phyloP scores from a whole-genome alignment of 2,888 invertebrate species.

The Baccha elongata region DNA sequence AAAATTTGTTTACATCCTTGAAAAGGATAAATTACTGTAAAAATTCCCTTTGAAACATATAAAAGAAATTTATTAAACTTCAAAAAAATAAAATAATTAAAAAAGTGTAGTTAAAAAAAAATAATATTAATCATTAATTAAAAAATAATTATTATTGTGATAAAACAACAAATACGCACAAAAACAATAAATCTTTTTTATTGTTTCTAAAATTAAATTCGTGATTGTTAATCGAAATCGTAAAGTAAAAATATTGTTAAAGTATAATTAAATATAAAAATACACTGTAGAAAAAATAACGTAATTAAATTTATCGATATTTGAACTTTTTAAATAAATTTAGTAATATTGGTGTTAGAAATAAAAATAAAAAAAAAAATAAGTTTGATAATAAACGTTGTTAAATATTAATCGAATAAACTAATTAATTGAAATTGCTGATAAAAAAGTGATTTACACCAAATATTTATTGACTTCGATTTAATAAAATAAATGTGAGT shows the following conservation, averaged over 20 bases:
- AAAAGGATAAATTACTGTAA: constrained; percentile 54
- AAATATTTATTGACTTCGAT: too few species aligned
- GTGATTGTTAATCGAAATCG: constrained; percentile 45
- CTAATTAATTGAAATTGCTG: too few species aligned
- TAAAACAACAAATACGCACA: constrained; percentile 70
- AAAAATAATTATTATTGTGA: constrained; percentile 50
- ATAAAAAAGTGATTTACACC: too few species aligned
- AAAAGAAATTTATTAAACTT: too few species aligned
- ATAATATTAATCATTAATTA: constrained; percentile 20
- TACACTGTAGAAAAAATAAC: background rate
- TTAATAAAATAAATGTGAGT: too few species aligned
- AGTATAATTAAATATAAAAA: background rate
- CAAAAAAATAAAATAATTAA: constrained; percentile 7
- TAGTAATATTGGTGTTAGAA: constrained; percentile 18
- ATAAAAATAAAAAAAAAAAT: background rate
- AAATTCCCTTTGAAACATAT: constrained; percentile 28
- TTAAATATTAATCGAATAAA: background rate
- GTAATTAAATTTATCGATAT: constrained; percentile 2
- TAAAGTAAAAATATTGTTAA: too few species aligned
- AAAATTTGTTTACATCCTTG: constrained; percentile 70
- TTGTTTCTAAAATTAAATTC: constrained; percentile 43
- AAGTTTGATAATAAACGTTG: background rate
- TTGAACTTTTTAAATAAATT: background rate
- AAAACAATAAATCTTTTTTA: constrained; percentile 51
- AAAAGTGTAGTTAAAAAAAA: background rate